phyloP scores from a whole-genome alignment of 2,113 vertebrate species.

The Microtus oregoni region DNA sequence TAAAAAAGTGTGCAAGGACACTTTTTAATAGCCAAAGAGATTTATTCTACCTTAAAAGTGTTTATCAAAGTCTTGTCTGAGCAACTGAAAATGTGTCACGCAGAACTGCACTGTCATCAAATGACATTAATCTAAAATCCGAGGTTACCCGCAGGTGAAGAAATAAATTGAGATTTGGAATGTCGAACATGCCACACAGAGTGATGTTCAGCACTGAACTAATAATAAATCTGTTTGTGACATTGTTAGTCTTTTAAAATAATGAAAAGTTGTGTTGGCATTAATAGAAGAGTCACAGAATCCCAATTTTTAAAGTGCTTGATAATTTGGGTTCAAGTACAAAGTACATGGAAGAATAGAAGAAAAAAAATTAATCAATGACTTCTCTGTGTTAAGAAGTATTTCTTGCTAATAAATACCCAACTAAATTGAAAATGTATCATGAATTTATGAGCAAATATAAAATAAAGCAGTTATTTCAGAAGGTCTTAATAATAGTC shows the following conservation, averaged over 20 bases:
- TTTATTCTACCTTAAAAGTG: constrained; percentile 66
- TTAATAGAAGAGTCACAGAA: constrained; percentile 54
- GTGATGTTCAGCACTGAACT: constrained; percentile 38
- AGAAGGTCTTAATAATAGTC: not conserved
- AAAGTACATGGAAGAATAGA: not conserved
- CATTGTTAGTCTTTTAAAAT: constrained; percentile 48
- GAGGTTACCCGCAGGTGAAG: constrained; percentile 59
- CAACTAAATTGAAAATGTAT: not conserved
- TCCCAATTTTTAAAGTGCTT: constrained; percentile 53
- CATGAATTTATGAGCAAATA: constrained; percentile 6
- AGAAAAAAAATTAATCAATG: not conserved
- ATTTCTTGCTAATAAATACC: not conserved
- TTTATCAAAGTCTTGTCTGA: constrained; percentile 75
- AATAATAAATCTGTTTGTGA: constrained; percentile 61
- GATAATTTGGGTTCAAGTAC: not conserved
- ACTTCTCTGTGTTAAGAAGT: not conserved
- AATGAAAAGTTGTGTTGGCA: constrained; percentile 41
- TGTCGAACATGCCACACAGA: constrained; percentile 46
- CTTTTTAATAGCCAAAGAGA: constrained; percentile 61
- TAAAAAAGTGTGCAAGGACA: constrained; percentile 37
- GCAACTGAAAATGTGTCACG: constrained; percentile 67
- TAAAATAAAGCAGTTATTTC: not conserved
- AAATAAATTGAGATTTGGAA: constrained; percentile 69
- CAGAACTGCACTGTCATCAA: constrained; percentile 71
- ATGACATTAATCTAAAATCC: constrained; percentile 73